Base-by-base conservation (phyloP, 2,888 invertebrate species). In the Cremastinae sp. region DNA sequence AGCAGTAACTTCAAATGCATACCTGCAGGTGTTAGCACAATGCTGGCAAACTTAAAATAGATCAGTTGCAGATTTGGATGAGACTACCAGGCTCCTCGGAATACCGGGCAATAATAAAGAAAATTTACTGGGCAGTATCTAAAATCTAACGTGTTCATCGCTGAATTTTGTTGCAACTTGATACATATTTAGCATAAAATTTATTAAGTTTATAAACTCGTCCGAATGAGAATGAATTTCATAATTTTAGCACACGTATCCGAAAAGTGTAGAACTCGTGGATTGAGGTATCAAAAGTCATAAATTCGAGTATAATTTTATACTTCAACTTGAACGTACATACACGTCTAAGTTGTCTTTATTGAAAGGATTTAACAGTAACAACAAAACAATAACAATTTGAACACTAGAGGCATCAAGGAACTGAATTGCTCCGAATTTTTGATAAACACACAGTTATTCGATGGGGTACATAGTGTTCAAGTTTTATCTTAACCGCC, bases 331-430 rank as follows among this genome's bases (percentile, higher is more conserved):
- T 38, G 14, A 47, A 43, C 20, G 43, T 34, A 28, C 22, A 34
- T 53, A 53, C 51, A 49, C 74, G 62, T 78, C 81, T 84, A 84
- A 81, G 61, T 79, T 81, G 84, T 82, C 83, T 85, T 84, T 82
- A 84, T 86, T 86, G 84, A 85, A 86, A 86, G 81, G 80, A 74
- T 82, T 83, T 80, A 87, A 87, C 84, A 82, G 84, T 86, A 87
- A 87, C 86, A 85, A 85, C 84, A 84, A 80, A 76, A 82, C 81
- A 75, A 84, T 86, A 87, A 87, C 86, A 86, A 86, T 83, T 84
- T 84, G 84, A 86, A 86, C 85, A 86, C 84, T 82, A 84, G 80
- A 80, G 80, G 82, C 78, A 79, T 80, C 81, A 70, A 86, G 84
- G 83, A 86, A 84, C 83, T 82, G 82, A 70, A 72, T 82, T 81